Percentiles rank a stretch among this genome's conserved stretches.
Evolutionary conservation across 2,113 vertebrate genomes (phyloP).

Genomic region (Lepidothrix coronata): DNA sequence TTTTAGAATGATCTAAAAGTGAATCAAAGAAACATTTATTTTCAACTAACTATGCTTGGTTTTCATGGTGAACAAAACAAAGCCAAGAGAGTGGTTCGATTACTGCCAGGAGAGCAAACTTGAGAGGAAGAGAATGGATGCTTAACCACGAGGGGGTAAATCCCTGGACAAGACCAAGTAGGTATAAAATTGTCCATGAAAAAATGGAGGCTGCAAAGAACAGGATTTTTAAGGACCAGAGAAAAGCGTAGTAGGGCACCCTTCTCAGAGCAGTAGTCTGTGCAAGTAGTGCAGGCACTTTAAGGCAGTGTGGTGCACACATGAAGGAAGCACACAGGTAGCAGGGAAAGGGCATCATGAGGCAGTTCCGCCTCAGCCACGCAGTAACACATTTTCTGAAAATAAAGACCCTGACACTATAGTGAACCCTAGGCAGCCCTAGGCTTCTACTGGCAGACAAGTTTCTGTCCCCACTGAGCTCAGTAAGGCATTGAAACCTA

Average conservation of each 20-base stretch:
- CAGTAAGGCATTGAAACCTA: background rate
- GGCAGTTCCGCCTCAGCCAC: background rate
- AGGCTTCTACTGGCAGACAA: background rate
- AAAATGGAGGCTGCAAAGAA: background rate
- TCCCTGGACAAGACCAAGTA: background rate
- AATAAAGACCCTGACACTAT: background rate
- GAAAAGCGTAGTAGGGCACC: background rate
- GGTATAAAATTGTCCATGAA: background rate
- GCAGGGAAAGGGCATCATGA: background rate
- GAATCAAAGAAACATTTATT: background rate
- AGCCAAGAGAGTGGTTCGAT: rapidly evolving
- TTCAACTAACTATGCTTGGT: background rate
- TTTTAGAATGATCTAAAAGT: background rate
- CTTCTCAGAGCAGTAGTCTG: background rate
- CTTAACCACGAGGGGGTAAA: background rate
- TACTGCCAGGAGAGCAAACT: background rate
- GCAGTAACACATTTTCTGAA: background rate
- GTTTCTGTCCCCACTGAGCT: background rate
- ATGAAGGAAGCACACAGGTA: background rate
- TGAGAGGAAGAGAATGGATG: background rate
- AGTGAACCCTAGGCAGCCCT: background rate
- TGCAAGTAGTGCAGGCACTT: background rate
- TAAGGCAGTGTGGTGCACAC: background rate
- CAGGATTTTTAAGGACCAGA: background rate
- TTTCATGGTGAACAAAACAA: background rate